Evolutionary conservation across 2,113 vertebrate species (phyloP).

Genomic region (Cinclus mexicanus): DNA sequence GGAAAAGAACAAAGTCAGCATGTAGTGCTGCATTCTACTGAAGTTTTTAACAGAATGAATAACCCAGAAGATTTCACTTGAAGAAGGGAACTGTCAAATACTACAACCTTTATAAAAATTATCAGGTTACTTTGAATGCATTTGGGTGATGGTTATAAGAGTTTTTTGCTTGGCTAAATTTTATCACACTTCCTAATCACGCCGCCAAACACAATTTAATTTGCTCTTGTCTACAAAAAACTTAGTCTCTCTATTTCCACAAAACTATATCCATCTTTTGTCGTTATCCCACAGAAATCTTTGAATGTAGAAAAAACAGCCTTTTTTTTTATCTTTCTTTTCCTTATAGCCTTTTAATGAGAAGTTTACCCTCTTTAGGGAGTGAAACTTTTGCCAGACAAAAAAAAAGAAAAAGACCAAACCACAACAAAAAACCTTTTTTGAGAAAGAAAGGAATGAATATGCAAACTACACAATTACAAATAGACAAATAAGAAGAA

Average conservation of each 20-base stretch:
- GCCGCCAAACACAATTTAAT: neutral
- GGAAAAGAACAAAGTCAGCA: neutral
- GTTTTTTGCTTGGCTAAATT: neutral
- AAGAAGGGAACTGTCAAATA: neutral
- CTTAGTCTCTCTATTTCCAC: neutral
- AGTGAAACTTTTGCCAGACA: neutral
- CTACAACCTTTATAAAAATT: neutral
- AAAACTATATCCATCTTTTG: neutral
- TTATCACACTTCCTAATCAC: neutral
- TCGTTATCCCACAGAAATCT: neutral
- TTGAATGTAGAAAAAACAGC: neutral
- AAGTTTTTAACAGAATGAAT: neutral
- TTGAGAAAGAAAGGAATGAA: conserved; percentile 15
- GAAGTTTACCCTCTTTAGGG: neutral
- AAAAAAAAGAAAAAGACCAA: neutral
- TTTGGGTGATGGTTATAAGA: neutral
- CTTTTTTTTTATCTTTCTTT: neutral
- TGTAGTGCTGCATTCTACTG: neutral
- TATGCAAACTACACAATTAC: neutral
- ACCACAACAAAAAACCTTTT: neutral
- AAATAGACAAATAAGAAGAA: conserved; percentile 5
- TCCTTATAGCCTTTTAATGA: neutral
- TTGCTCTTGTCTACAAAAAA: neutral
- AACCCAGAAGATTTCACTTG: neutral
- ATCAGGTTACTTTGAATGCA: neutral